Evolutionary conservation across 2,113 vertebrate species (phyloP).

Genomic region (Heliornis fulica): DNA sequence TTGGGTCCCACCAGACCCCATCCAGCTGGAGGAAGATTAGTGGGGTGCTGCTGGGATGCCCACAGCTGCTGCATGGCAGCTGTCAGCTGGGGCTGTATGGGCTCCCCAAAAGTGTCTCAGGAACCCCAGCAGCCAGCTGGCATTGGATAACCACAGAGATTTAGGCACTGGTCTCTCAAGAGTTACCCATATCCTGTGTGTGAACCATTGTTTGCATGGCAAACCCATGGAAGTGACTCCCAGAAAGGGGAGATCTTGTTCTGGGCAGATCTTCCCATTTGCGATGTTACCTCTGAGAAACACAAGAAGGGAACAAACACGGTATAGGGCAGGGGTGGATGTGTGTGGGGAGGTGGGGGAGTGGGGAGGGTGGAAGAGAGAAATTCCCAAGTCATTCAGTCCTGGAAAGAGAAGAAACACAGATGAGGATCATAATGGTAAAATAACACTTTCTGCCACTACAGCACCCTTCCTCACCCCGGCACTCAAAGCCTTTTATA

Average conservation of each 20-base stretch:
- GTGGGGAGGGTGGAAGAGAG: accelerated
- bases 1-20: accelerated
- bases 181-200: background rate
- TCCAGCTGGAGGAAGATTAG: background rate
- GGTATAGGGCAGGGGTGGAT: too few relatives aligned
- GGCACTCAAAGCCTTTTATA: background rate
- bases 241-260: background rate
- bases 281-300: background rate
- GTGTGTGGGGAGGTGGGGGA: too few relatives aligned
- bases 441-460: background rate
- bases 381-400: background rate
- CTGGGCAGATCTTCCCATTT: background rate
- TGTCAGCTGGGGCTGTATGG: background rate
- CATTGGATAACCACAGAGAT: background rate
- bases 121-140: background rate
- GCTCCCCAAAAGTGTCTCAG: background rate
- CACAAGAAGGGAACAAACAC: background rate
- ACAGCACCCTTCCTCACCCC: background rate
- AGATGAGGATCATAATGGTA: background rate
- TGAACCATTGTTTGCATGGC: background rate
- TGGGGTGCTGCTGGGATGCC: background rate
- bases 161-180: background rate
- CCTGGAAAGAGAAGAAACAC: background rate
- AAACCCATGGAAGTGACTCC: background rate
- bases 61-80: background rate